Base-by-base conservation (phyloP, 2,113 vertebrate genomes). In the Rhizomys pruinosus region DNA sequence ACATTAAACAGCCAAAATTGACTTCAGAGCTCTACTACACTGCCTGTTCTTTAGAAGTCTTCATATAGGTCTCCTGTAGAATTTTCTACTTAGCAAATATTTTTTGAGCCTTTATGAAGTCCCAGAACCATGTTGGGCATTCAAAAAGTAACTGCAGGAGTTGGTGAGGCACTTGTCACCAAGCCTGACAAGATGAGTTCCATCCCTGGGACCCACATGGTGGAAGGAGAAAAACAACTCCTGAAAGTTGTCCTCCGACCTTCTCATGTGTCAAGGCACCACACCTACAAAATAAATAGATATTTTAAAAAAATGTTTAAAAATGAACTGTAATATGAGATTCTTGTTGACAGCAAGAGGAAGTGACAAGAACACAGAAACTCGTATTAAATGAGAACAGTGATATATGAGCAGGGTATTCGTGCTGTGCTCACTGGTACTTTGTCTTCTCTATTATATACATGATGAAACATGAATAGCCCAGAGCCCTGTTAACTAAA, bases 301-400 rank as follows among this genome's bases (percentile, higher is more conserved):
- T 37, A 25, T 52, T 52, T 52, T 39, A 39, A 61, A 39, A 27
- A 13, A 81, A 10, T 27, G 29, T 27, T 93, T 89, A 25, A 32
- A 76, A 72, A 85, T 61, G 63, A 92, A 76, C 59, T 88, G 1
- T 47, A 73, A 34, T n/a, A n/a, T 57, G 91, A 22, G 32, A 16
- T 92, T 92, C 29, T 34, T 87, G 19, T 34, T 87, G 68, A 73
- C 44, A 32, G 19, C 29, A 80, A 72, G 19, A 77, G 80, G 27
- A 15, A 77, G 55, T 90, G 61, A 39, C 22, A 52, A 91, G 37
- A 64, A 8, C 39, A 69, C 15, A 47, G 23, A 55, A 64, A 71
- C 52, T 84, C 91, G 19, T 86, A 68, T 80, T 25, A 89, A 52
- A 61, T 94, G 88, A 47, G n/a, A 88, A 73, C 57, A 92, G 55